phyloP scores from a whole-genome alignment of 2,797 vertebrate genomes.

The Gastrophryne carolinensis region DNA sequence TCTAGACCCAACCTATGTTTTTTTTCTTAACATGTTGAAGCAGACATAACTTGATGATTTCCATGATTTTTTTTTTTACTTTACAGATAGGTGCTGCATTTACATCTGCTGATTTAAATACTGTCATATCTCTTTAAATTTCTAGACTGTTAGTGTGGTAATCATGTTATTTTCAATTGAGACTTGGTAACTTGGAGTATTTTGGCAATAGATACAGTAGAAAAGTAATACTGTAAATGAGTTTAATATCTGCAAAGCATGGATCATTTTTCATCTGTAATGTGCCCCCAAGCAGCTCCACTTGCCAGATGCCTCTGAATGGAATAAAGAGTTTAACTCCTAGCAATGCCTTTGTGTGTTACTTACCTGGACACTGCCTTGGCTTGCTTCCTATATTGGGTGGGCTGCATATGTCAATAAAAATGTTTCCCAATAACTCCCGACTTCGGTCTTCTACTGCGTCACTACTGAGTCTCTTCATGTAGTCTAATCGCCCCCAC shows the following conservation, averaged over 20 bases:
- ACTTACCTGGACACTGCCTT: no score
- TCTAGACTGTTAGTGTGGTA: conserved; percentile 84
- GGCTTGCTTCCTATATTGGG: no score
- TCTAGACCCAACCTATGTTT: conserved; percentile 71
- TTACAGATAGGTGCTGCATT: conserved; percentile 77
- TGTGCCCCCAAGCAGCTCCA: conserved; percentile 90
- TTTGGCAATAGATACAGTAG: conserved; percentile 75
- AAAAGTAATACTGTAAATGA: conserved; percentile 83
- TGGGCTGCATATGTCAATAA: no score
- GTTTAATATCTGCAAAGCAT: conserved; percentile 78
- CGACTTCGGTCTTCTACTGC: no score
- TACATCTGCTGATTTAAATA: conserved; percentile 77
- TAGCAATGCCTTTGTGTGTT: conserved; percentile 60
- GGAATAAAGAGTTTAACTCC: conserved; percentile 82
- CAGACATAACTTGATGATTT: conserved; percentile 67
- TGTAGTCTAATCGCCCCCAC: no score
- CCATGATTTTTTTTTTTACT: conserved; percentile 66
- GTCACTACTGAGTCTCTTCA: no score
- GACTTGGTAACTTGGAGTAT: conserved; percentile 80
- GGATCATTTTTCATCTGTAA: conserved; percentile 83
- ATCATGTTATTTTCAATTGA: conserved; percentile 82
- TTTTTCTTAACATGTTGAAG: conserved; percentile 76
- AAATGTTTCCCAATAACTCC: no score
- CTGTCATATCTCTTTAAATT: conserved; percentile 80
- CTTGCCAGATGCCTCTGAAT: conserved; percentile 97